phyloP scores from a whole-genome alignment of 2,888 invertebrate species.

The Odontocerum albicorne region DNA sequence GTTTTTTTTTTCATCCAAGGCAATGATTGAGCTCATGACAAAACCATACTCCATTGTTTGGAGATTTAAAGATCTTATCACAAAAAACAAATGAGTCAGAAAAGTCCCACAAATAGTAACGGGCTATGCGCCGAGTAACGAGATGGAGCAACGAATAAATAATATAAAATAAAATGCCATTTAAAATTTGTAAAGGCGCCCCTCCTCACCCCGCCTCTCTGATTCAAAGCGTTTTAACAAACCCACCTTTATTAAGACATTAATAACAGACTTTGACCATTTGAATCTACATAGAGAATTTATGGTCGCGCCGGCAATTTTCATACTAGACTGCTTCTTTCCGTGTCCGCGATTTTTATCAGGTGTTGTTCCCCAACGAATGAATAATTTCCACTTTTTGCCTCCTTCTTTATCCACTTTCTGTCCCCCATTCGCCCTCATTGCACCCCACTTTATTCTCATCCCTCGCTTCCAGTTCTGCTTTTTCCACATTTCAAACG shows the following conservation, averaged over 20 bases:
- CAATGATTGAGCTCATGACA: too few species aligned
- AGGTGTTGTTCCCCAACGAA: slow-evolving; percentile 34
- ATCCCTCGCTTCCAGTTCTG: neutral
- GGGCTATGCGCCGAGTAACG: too few species aligned
- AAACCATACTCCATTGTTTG: too few species aligned
- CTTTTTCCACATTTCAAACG: neutral
- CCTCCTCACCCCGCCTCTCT: too few species aligned
- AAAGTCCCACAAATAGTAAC: too few species aligned
- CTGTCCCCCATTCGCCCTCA: neutral
- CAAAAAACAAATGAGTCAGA: too few species aligned
- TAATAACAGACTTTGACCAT: slow-evolving; percentile 29
- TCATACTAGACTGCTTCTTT: slow-evolving; percentile 24
- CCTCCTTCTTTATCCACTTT: neutral
- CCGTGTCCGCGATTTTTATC: slow-evolving; percentile 32
- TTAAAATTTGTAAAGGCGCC: too few species aligned
- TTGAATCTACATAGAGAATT: slow-evolving; percentile 22
- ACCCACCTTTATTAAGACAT: slow-evolving; percentile 34
- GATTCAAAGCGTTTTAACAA: too few species aligned
- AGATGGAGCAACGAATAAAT: too few species aligned
- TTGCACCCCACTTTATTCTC: neutral
- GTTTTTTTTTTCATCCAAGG: too few species aligned
- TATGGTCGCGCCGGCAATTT: slow-evolving; percentile 14
- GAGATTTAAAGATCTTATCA: too few species aligned
- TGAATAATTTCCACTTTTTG: slow-evolving; percentile 28
- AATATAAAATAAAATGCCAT: too few species aligned